Evolutionary conservation across 2,113 vertebrate genomes (phyloP), one percentile per base, ranked within the genome.

Genomic region (Sorex araneus): DNA sequence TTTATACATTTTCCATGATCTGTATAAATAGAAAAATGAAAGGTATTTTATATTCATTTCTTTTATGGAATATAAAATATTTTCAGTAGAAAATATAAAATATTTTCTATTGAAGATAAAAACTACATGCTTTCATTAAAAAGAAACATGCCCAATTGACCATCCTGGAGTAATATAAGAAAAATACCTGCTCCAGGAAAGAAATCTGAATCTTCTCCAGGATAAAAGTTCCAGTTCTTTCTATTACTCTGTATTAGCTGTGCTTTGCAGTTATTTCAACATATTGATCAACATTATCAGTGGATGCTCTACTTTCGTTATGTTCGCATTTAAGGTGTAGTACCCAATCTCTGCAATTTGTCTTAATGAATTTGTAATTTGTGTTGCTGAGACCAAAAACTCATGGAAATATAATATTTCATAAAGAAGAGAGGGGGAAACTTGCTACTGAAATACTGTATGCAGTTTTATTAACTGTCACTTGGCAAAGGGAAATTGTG

Each of bases 61-160:
- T 34, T 75, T 81, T 81, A 87, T 87, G 81, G 60, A n/a, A 86
- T 78, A 73, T 54, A 16, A 40, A 40, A 12, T 30, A 36, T 87
- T 94, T 90, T 40, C 32, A n/a, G n/a, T n/a, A 9, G 36, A 64
- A 16, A n/a, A 86, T 78, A 73, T 54, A 16, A 40, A 40, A 12
- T 30, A 36, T 87, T 94, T 90, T 40, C 32, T 73, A 34, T 43
- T 76, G 80, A 54, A 27, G 36, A 76, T 71, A 94, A 89, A 67
- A 15, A 93, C 40, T 50, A 63, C 19, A 0, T 60, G 13, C 75
- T 92, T 90, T 77, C 1, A 6, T 71, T 63, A 87, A 87, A 80
- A 40, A 89, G 30, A 23, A 95, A 50, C 9, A 60, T 67, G 57
- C 54, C 43, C 80, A 74, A 84, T 82, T 87, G 34, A 90, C 89